Evolutionary conservation across 1,140 invertebrate species (phyloP), one percentile per base, ranked within the genome.

Genomic region (Euura saliciscinereae): DNA sequence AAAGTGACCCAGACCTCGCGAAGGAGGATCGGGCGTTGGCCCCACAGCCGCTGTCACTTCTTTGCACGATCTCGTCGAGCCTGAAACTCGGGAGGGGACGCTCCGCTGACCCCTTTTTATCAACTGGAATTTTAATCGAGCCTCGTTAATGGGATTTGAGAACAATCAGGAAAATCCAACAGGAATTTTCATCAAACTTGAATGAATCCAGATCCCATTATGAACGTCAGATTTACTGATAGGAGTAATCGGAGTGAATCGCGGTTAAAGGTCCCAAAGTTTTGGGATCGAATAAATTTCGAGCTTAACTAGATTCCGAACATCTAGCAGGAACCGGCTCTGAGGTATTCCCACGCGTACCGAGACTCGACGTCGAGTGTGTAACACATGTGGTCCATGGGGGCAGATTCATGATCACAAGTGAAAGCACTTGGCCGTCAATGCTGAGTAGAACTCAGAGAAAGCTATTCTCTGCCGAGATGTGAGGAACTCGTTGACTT

Each of bases 351-450:
- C 46, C 46, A 51, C 11, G 46, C 7, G 46, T 8, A 7, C 46
- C 7, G 7, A n/a, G 46, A 51, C 46, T 59, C 6, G 51, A n/a
- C 51, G 2, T 59, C 51, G 51, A 59, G 51, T 59, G 6, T 4
- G 3, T 8, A 59, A 59, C 51, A 59, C 51, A 59, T 59, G 51
- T 59, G 51, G 51, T 59, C 51, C 51, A 59, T 59, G 51, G 46
- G 51, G 51, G 28, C 51, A 8, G 51, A 6, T 59, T 59, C 6
- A 59, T n/a, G 51, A 59, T 59, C 13, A n/a, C 51, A 59, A 59
- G 51, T 59, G 51, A 59, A 59, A 59, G 51, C 51, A 59, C 51
- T 59, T 59, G 51, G 51, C 51, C 51, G 51, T 59, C 51, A 59
- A 59, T 59, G 6, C 51, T 6, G 51, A 59, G 51, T 59, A 59